Conservation (phyloP, 1,140 invertebrate genomes). For the Megalopta genalis region DNA sequence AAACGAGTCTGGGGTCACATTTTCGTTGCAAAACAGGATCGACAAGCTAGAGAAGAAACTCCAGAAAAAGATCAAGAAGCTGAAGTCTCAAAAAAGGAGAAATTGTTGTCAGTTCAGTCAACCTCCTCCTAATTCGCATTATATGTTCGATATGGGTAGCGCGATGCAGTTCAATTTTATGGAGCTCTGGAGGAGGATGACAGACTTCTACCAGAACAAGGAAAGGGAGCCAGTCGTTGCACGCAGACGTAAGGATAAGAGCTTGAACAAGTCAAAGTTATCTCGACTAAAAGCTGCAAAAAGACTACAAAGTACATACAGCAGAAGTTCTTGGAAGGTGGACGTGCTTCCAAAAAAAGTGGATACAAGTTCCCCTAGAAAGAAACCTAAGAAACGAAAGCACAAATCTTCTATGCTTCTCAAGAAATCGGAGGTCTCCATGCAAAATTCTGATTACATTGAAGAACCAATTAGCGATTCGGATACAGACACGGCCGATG, state of each 20-base stretch:
- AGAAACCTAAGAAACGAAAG: constrained; percentile 9
- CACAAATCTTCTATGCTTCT: background rate
- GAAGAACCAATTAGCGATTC: background rate
- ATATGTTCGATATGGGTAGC: background rate
- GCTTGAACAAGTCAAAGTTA: background rate
- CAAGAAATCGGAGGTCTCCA: background rate
- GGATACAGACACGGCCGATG: background rate
- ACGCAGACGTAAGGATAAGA: background rate
- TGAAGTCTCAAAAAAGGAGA: background rate
- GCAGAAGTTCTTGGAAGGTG: background rate
- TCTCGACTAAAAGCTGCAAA: background rate
- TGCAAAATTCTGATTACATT: background rate
- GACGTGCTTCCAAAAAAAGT: background rate
- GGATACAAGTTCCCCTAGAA: background rate
- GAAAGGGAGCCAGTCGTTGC: background rate
- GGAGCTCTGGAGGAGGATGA: constrained; percentile 28
- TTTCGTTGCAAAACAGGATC: constrained; percentile 53
- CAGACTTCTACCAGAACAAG: background rate
- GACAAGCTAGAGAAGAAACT: constrained; percentile 55
- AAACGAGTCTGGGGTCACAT: background rate
- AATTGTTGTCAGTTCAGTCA: constrained; percentile 3
- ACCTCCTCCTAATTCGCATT: background rate
- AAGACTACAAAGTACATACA: background rate
- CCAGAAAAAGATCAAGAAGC: constrained; percentile 2
- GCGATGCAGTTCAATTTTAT: constrained; percentile 12